A percentile compares a stretch with the other conserved stretches of the same genome.
phyloP scores from a whole-genome alignment of 1,140 invertebrate genomes.

The Drosophila subobscura region DNA sequence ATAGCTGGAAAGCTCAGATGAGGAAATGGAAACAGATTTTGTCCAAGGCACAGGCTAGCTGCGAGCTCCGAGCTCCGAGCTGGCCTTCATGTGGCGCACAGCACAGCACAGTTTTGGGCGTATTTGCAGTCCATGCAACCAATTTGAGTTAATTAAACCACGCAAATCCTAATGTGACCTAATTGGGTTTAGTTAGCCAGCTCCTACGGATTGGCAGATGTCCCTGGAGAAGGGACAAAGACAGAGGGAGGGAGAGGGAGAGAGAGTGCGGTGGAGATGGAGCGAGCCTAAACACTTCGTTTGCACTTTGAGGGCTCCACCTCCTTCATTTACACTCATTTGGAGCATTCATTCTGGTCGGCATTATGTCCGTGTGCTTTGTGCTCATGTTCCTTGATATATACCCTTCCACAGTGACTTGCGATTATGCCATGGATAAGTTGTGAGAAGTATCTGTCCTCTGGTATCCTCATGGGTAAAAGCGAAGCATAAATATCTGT shows the following conservation, averaged over 20 bases:
- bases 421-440: too few relatives aligned
- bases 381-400: background rate
- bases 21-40: slow-evolving; percentile 40
- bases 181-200: slow-evolving; percentile 56
- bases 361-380: slow-evolving; percentile 47
- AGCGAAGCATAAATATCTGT: too few relatives aligned
- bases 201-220: slow-evolving; percentile 49
- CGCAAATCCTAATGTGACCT: slow-evolving; percentile 76
- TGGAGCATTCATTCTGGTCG: slow-evolving; percentile 32
- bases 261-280: slow-evolving; percentile 11
- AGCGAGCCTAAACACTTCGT: slow-evolving; percentile 36
- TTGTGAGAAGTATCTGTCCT: too few relatives aligned
- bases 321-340: slow-evolving; percentile 35
- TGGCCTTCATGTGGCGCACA: slow-evolving; percentile 1
- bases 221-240: slow-evolving; percentile 22
- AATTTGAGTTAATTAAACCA: slow-evolving; percentile 77
- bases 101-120: background rate
- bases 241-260: background rate
- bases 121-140: slow-evolving; percentile 53
- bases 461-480: too few relatives aligned
- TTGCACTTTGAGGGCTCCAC: slow-evolving; percentile 44
- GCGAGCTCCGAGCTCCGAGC: too few relatives aligned
- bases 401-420: too few relatives aligned
- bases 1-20: background rate
- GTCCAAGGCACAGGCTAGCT: slow-evolving; percentile 10